Evolutionary conservation across 2,113 vertebrate species (phyloP).

Genomic region (Nycticorax nycticorax): DNA sequence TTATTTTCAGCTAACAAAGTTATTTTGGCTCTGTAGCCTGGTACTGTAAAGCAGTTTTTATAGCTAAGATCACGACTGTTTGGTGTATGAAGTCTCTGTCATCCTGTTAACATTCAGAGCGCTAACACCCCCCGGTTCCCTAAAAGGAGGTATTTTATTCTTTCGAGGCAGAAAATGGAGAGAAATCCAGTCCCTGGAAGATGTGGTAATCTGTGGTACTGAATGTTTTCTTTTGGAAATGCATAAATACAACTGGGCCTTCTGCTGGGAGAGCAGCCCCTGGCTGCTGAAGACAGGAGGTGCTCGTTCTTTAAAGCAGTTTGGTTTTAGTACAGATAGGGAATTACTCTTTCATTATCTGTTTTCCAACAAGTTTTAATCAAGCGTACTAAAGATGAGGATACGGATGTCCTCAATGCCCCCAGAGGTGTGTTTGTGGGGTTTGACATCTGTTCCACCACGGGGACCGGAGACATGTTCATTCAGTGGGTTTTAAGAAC

Average conservation of each 20-base stretch:
- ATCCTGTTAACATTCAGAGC: not conserved
- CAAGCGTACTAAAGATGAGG: not conserved
- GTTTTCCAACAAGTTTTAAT: not conserved
- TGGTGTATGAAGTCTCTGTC: not conserved
- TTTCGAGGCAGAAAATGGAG: not conserved
- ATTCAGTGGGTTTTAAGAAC: not conserved
- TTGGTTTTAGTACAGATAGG: not conserved
- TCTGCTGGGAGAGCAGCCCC: too few species aligned
- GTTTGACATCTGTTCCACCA: not conserved
- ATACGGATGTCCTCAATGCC: not conserved
- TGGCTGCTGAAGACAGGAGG: not conserved
- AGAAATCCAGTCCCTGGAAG: not conserved
- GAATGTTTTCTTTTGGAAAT: not conserved
- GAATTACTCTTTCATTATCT: not conserved
- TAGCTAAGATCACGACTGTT: not conserved
- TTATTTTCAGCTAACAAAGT: not conserved
- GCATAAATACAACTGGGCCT: fast-evolving
- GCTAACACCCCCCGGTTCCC: not conserved
- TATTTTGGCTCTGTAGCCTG: not conserved
- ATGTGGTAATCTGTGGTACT: not conserved
- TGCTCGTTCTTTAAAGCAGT: not conserved
- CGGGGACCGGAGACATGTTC: fast-evolving
- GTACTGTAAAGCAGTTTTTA: not conserved
- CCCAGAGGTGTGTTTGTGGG: too few species aligned
- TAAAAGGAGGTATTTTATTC: not conserved